Conservation (phyloP, 2,888 invertebrate species). For the Polyploca ridens region DNA sequence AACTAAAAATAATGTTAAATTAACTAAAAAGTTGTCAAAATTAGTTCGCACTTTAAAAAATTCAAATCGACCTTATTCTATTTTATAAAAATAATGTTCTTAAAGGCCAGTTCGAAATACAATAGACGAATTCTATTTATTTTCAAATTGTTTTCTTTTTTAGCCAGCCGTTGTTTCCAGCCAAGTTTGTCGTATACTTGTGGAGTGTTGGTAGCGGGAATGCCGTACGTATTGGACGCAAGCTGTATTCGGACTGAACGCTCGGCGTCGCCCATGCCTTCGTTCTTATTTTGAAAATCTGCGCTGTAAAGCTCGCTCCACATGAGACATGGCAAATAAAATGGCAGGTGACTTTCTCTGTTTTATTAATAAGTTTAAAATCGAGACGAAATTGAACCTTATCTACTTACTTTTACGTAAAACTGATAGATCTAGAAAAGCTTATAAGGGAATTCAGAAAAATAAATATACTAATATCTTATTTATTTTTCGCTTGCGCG, state of each 20-base stretch:
- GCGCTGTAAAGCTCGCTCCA: slow-evolving; percentile 20
- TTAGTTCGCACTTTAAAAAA: neutral
- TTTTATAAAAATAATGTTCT: slow-evolving; percentile 3
- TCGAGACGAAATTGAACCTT: neutral
- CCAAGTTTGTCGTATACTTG: slow-evolving; percentile 39
- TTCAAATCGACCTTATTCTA: neutral
- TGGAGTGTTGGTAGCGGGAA: slow-evolving; percentile 29
- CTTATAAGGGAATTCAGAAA: too few species aligned
- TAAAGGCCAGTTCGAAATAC: neutral
- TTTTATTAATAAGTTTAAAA: neutral
- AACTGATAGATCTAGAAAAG: too few species aligned
- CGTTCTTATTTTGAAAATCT: slow-evolving; percentile 35
- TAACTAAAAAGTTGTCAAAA: neutral
- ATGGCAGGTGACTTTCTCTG: neutral
- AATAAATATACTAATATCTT: too few species aligned
- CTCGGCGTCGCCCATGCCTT: slow-evolving; percentile 18
- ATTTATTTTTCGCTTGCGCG: too few species aligned
- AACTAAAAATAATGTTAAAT: neutral
- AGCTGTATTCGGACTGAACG: slow-evolving; percentile 49
- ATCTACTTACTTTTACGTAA: too few species aligned
- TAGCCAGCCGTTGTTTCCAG: slow-evolving; percentile 9
- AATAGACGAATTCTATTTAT: neutral
- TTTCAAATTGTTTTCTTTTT: neutral
- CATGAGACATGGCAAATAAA: neutral
- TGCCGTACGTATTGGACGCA: slow-evolving; percentile 49